These are phyloP conservation scores for Dicrurus megarhynchus DNA, from an alignment of 2,113 vertebrate species.

Conservation along the genomic window DNA sequence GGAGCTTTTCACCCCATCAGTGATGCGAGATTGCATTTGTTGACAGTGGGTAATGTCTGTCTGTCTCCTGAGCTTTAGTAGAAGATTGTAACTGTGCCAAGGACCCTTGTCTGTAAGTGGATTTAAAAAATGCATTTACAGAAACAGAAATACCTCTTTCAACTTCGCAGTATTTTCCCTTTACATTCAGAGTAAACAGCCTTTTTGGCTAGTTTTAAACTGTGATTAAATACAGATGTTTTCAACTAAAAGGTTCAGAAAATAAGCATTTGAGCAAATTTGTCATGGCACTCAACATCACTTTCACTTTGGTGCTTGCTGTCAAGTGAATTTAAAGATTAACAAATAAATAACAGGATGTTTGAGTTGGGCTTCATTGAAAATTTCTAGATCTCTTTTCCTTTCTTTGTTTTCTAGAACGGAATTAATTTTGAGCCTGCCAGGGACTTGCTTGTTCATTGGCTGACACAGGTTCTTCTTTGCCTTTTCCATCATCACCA, in stretches of 20 bases:
- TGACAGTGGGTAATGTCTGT: constrained; percentile 46
- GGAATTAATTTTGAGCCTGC: neutral
- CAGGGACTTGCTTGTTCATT: neutral
- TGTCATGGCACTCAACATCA: neutral
- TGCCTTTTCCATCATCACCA: neutral
- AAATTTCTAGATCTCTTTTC: constrained; percentile 7
- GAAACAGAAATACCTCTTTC: constrained; percentile 43
- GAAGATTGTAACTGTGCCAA: constrained; percentile 36
- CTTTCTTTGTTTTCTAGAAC: constrained; percentile 2
- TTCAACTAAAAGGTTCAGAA: constrained; percentile 21
- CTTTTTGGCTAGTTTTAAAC: constrained; percentile 3
- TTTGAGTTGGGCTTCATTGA: neutral
- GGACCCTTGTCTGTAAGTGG: constrained; percentile 26
- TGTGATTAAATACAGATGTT: constrained; percentile 29
- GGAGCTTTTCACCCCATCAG: constrained; percentile 49
- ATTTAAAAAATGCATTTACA: constrained; percentile 27
- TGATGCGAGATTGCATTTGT: constrained; percentile 19
- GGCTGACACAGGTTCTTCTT: neutral
- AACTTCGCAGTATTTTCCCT: neutral
- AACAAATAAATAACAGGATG: constrained; percentile 39
- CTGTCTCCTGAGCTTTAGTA: constrained; percentile 41
- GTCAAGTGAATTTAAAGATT: constrained; percentile 45
- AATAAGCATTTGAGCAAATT: constrained; percentile 20
- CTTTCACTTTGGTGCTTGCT: constrained; percentile 7
- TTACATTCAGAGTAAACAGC: neutral